Conservation (phyloP, 1,140 invertebrate genomes). For the Tachypleus tridentatus region DNA sequence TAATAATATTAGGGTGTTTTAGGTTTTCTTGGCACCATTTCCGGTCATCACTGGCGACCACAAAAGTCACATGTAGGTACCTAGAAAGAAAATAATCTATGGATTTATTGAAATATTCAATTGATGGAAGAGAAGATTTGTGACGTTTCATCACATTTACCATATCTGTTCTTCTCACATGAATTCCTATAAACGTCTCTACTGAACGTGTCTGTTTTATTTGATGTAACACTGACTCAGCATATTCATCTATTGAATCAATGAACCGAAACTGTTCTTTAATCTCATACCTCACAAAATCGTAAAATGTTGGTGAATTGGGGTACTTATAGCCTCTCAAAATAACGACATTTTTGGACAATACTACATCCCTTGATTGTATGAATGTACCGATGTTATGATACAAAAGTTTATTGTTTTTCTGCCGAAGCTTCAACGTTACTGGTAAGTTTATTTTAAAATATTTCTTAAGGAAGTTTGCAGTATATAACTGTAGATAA, state of each 20-base stretch:
- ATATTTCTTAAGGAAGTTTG: neutral
- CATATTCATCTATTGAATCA: neutral
- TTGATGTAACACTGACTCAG: neutral
- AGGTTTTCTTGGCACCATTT: conserved; percentile 40
- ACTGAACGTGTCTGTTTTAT: neutral
- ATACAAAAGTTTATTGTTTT: neutral
- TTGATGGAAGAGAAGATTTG: conserved; percentile 42
- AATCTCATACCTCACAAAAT: neutral
- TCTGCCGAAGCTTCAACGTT: neutral
- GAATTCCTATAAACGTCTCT: conserved; percentile 43
- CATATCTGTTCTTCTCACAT: conserved; percentile 45
- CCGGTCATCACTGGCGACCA: conserved; percentile 49
- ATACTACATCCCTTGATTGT: neutral
- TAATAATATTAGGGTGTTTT: conserved; percentile 25
- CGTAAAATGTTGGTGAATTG: neutral
- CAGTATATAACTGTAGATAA: neutral
- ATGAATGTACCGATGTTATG: neutral
- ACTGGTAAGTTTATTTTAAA: conserved; percentile 1
- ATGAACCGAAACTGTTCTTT: neutral
- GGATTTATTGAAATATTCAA: conserved; percentile 41
- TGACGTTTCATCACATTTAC: conserved; percentile 36
- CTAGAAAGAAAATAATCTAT: conserved; percentile 44
- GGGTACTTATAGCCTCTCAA: neutral
- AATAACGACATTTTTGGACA: neutral
- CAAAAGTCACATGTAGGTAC: conserved; percentile 38